Percentiles rank a stretch among this genome's conserved stretches.
Conservation (phyloP, 2,888 invertebrate species). For the Ophion slaviceki region DNA sequence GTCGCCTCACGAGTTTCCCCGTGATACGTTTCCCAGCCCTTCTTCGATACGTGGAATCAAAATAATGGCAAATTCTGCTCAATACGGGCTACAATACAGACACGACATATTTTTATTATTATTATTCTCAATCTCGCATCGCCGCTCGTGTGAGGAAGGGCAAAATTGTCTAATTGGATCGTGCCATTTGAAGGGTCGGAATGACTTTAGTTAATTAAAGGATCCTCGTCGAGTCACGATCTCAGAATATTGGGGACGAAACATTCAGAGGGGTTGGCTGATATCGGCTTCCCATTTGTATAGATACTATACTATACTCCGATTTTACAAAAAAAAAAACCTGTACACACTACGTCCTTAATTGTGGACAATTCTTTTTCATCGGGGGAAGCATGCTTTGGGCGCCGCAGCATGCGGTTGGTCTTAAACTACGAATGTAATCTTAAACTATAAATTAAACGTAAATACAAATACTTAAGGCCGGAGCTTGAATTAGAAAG, state of each 20-base stretch:
- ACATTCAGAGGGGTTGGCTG: constrained; percentile 40
- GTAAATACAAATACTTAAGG: too few relatives aligned
- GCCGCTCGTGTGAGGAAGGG: constrained; percentile 58
- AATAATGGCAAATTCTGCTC: neutral
- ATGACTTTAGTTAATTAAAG: constrained; percentile 78
- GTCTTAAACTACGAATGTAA: too few relatives aligned
- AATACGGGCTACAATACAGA: too few relatives aligned
- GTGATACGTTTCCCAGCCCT: neutral
- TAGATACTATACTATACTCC: constrained; percentile 7
- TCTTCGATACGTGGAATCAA: neutral
- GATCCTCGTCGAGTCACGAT: constrained; percentile 46
- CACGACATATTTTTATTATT: constrained; percentile 51
- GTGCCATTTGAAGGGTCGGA: constrained; percentile 76
- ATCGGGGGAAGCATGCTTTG: too few relatives aligned
- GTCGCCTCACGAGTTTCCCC: neutral
- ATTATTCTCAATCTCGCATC: constrained; percentile 24
- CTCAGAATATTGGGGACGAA: constrained; percentile 58
- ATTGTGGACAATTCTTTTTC: too few relatives aligned
- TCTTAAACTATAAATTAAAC: too few relatives aligned
- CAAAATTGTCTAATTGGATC: constrained; percentile 81
- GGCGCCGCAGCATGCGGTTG: too few relatives aligned
- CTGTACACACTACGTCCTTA: too few relatives aligned
- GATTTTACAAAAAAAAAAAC: constrained; percentile 4
- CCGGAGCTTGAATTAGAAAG: too few relatives aligned
- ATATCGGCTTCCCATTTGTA: constrained; percentile 20